Percentiles rank a stretch among this genome's conserved stretches.
Evolutionary conservation across 2,888 invertebrate genomes (phyloP).

Genomic region (Sinodicranocentrus sp.): DNA sequence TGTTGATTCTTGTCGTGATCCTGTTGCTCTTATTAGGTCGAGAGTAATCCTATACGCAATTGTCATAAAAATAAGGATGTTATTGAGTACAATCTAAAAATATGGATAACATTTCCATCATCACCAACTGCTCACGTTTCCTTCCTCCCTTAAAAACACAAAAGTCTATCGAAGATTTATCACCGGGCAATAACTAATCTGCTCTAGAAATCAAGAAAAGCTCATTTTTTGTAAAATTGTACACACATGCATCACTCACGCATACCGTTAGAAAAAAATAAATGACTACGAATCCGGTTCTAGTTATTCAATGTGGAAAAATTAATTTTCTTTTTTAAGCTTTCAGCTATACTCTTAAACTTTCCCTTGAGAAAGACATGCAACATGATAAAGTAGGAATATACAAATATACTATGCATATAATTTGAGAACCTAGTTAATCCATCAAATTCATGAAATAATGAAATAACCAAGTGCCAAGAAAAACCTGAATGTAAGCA

Average conservation of each 20-base stretch:
- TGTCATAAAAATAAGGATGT: slow-evolving; percentile 31
- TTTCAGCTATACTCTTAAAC: no score
- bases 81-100: slow-evolving; percentile 17
- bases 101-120: slow-evolving; percentile 21
- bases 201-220: slow-evolving; percentile 37
- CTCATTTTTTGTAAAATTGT: slow-evolving; percentile 21
- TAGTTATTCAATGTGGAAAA: slow-evolving; percentile 14
- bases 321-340: slow-evolving; percentile 29
- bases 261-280: slow-evolving; percentile 25
- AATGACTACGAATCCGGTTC: slow-evolving; percentile 43
- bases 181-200: slow-evolving; percentile 29
- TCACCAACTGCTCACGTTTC: slow-evolving; percentile 21
- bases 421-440: slow-evolving; percentile 39
- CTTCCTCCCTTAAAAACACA: not conserved
- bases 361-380: no score
- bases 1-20: slow-evolving; percentile 45
- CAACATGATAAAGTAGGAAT: not conserved
- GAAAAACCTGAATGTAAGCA: slow-evolving; percentile 46
- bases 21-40: not conserved
- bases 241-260: slow-evolving; percentile 23
- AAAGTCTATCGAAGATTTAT: slow-evolving; percentile 59
- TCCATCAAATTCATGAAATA: slow-evolving; percentile 55
- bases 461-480: slow-evolving; percentile 48
- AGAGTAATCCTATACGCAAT: slow-evolving; percentile 31
- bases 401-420: slow-evolving; percentile 5